These are phyloP conservation scores for Tetragonisca angustula DNA, from an alignment of 2,888 invertebrate genomes.

Conservation along the genomic window DNA sequence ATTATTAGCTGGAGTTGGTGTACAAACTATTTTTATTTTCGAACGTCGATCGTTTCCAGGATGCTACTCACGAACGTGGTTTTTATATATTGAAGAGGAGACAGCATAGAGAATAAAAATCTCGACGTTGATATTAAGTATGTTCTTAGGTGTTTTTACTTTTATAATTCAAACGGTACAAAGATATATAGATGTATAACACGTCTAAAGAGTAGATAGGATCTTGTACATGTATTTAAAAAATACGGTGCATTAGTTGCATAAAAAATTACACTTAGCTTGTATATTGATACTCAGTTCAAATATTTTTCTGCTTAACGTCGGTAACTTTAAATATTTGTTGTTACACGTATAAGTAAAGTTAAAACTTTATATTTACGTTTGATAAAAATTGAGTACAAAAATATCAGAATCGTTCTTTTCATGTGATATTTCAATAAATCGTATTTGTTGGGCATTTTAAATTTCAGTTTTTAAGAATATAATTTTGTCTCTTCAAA, in stretches of 20 bases:
- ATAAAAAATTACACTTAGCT: conserved; percentile 5
- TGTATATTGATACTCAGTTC: conserved; percentile 2
- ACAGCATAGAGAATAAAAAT: neutral
- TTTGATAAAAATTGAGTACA: conserved; percentile 17
- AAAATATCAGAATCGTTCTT: conserved; percentile 21
- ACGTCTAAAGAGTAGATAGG: conserved; percentile 1
- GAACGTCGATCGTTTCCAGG: too few relatives aligned
- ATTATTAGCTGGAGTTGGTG: too few relatives aligned
- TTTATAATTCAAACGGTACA: conserved; percentile 20
- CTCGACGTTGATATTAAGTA: neutral
- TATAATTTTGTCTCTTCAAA: neutral
- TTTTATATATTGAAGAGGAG: too few relatives aligned
- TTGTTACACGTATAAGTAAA: neutral
- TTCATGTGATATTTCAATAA: neutral
- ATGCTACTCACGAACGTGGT: too few relatives aligned
- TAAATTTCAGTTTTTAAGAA: neutral
- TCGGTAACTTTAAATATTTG: neutral
- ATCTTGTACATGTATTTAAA: conserved; percentile 1
- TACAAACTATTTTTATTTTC: too few relatives aligned
- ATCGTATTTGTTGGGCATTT: neutral
- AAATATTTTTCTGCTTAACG: neutral
- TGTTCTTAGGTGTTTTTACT: conserved; percentile 7
- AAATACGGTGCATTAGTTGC: conserved; percentile 33
- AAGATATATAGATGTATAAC: conserved; percentile 14
- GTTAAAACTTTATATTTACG: neutral